phyloP scores from a whole-genome alignment of 2,888 invertebrate genomes.

The Himalopsyche anomala region DNA sequence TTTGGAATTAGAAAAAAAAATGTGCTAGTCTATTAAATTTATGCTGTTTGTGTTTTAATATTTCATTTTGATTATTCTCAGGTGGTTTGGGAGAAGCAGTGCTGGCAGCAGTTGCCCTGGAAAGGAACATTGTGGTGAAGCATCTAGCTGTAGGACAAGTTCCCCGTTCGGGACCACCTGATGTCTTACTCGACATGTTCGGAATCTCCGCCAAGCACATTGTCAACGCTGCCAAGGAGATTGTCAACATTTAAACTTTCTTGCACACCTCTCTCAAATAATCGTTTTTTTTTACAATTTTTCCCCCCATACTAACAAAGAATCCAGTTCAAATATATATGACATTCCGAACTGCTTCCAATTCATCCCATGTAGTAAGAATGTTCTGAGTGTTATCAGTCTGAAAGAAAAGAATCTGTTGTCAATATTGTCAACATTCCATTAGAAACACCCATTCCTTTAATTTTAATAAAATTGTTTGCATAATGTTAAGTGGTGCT shows the following conservation, averaged over 20 bases:
- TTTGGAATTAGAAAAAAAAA: too few relatives aligned
- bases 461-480: background rate
- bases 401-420: background rate
- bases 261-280: background rate
- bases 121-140: conserved; percentile 83
- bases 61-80: conserved; percentile 67
- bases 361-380: too few relatives aligned
- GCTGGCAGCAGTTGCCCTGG: conserved; percentile 84
- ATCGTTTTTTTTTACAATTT: background rate
- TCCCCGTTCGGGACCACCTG: conserved; percentile 95
- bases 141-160: conserved; percentile 88
- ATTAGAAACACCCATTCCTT: background rate
- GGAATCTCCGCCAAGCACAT: conserved; percentile 92
- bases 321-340: background rate
- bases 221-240: conserved; percentile 81
- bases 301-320: background rate
- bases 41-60: background rate
- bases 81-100: conserved; percentile 99
- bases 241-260: conserved; percentile 76
- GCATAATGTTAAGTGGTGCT: conserved; percentile 34
- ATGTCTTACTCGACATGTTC: conserved; percentile 89
- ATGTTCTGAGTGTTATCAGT: background rate
- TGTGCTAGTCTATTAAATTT: too few relatives aligned
- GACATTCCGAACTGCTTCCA: too few relatives aligned
- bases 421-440: background rate